These are phyloP conservation scores for Formica selysi DNA, from an alignment of 1,140 invertebrate genomes.

Conservation along the genomic window DNA sequence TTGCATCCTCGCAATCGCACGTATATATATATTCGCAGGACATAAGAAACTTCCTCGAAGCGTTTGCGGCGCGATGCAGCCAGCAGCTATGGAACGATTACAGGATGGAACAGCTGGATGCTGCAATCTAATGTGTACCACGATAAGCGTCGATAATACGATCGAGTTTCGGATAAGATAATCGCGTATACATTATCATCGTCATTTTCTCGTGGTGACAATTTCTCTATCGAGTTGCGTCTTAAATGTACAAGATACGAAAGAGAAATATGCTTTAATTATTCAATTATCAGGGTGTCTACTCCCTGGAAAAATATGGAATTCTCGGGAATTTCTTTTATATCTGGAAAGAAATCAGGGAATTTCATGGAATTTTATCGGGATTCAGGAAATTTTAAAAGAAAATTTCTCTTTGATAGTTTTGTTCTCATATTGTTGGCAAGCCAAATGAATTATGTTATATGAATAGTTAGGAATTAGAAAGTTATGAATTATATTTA, in stretches of 20 bases:
- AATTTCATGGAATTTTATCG: no score
- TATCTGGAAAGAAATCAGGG: no score
- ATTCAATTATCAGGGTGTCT: neutral
- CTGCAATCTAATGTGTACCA: conserved; percentile 10
- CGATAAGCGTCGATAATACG: conserved; percentile 42
- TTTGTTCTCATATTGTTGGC: no score
- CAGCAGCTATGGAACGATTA: conserved; percentile 32
- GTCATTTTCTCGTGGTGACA: neutral
- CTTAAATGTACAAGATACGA: neutral
- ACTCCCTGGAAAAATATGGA: no score
- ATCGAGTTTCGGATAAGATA: conserved; percentile 30
- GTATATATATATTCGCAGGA: neutral
- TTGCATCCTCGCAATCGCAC: conserved; percentile 52
- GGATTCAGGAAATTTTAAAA: no score
- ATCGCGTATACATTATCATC: neutral
- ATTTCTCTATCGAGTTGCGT: neutral
- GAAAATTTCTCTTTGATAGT: no score
- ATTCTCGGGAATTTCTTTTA: no score
- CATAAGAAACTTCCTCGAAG: conserved; percentile 26
- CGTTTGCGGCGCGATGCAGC: conserved; percentile 38
- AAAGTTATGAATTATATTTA: no score
- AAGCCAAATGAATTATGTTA: no score
- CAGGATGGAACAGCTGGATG: neutral
- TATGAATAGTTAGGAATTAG: no score
- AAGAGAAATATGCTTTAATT: neutral